Evolutionary conservation across 1,140 invertebrate genomes (phyloP).

Genomic region (Lepidostoma basale): DNA sequence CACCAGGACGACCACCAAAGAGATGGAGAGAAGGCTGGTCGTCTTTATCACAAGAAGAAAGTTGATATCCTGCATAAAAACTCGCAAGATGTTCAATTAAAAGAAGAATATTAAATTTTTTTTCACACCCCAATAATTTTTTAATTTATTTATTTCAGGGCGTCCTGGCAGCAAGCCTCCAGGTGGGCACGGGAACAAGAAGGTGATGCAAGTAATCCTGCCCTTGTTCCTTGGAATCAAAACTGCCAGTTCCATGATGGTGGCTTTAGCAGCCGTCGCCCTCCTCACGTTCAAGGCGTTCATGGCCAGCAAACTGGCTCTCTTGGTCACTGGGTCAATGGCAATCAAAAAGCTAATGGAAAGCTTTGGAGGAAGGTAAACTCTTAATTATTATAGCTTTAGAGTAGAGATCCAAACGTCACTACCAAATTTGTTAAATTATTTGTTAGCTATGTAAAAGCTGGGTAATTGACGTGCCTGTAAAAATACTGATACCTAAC

Average conservation of each 20-base stretch:
- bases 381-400: neutral
- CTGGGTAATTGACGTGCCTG: too few relatives aligned
- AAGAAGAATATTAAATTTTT: neutral
- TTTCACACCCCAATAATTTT: neutral
- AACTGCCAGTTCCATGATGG: slow-evolving; percentile 63
- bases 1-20: too few relatives aligned
- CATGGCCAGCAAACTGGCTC: slow-evolving; percentile 66
- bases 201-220: slow-evolving; percentile 64
- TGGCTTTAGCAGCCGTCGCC: slow-evolving; percentile 63
- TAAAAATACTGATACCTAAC: too few relatives aligned
- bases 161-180: neutral
- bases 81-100: neutral
- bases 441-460: too few relatives aligned
- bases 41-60: neutral
- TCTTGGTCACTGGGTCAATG: slow-evolving; percentile 63
- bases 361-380: slow-evolving; percentile 53
- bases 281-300: slow-evolving; percentile 67
- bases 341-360: slow-evolving; percentile 65
- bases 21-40: neutral
- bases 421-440: too few relatives aligned
- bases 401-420: too few relatives aligned
- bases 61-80: neutral
- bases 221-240: slow-evolving; percentile 69
- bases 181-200: slow-evolving; percentile 53
- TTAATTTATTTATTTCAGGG: neutral